Base-by-base conservation (phyloP, 2,888 invertebrate genomes). In the Caenorhabditis virilis region DNA sequence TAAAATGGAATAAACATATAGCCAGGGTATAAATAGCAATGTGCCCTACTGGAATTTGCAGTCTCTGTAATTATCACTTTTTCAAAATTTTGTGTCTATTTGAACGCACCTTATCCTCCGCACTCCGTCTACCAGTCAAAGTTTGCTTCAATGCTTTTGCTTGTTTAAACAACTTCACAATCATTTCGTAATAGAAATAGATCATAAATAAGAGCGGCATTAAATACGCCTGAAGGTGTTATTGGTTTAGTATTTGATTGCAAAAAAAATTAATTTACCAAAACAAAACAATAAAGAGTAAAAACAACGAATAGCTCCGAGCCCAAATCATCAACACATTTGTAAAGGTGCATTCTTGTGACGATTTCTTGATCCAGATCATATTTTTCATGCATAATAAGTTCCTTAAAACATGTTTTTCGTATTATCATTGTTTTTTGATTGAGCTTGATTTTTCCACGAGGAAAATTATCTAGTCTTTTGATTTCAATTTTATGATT, bases 1-100 rank as follows among this genome's bases (percentile, higher is more conserved):
- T 45, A 30, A 82, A 78, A 51, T 79, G 80, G 63, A 82, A 80
- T 7, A 67, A 66, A 43, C 79, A 82, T 39, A 82, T 82, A 35
- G 77, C 78, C n/a, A 82, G 68, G 0, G 82, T 82, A 68, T 82
- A 82, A 36, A 75, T 70, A 41, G 80, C 80, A 23, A 82, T 78
- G 16, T 77, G 74, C 5, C 71, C 72, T 1, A 82, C 74, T n/a
- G 82, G 82, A 23, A 82, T 72, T 41, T 74, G 62, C 38, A 73
- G 36, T n/a, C 53, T 59, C 46, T 16, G 25, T 15, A 22, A 23
- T n/a, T n/a, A 3, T 15, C 13, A 47, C 18, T 50, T 23, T 51
- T 46, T 45, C 2, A 22, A 16, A 33, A 39, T 47, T 27, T 47
- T 27, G 11, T 16, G 18, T 20, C 16, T 2, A n/a, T 20, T 20